A percentile compares a stretch with the other conserved stretches of the same genome.
These are phyloP conservation scores for Botrylloides violaceus DNA, from an alignment of 23 tunicate species.

Conservation along the genomic window DNA sequence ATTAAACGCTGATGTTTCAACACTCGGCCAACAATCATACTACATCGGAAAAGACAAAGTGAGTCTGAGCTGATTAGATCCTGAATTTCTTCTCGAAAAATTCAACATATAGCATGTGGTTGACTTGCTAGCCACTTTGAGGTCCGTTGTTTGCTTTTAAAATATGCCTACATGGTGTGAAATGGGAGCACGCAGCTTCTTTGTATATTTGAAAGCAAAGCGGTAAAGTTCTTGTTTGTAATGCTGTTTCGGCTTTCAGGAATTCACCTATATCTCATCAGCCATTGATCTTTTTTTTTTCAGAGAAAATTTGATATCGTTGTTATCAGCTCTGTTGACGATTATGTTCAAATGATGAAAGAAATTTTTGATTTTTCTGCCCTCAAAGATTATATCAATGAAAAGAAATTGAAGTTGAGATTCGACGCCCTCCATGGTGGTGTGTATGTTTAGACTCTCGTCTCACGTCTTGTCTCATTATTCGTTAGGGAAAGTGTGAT, in stretches of 20 bases:
- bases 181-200: no score
- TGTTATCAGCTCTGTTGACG: constrained; percentile 60
- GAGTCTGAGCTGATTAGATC: background rate
- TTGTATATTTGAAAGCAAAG: no score
- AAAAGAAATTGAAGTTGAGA: constrained; percentile 35
- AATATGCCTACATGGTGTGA: no score
- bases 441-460: background rate
- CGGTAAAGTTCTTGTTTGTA: no score
- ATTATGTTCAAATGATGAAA: constrained; percentile 82
- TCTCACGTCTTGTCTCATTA: no score
- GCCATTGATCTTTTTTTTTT: background rate
- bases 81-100: background rate
- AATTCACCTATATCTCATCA: no score
- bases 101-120: background rate
- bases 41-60: constrained; percentile 30
- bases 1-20: constrained; percentile 44
- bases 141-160: no score
- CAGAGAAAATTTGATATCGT: constrained; percentile 45
- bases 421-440: constrained; percentile 90
- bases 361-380: constrained; percentile 66
- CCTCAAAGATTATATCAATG: constrained; percentile 36
- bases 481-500: no score
- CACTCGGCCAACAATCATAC: constrained; percentile 38
- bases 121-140: no score
- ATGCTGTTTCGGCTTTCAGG: background rate